Evolutionary conservation across 2,797 vertebrate species (phyloP).

Genomic region (Holocentrus rufus): DNA sequence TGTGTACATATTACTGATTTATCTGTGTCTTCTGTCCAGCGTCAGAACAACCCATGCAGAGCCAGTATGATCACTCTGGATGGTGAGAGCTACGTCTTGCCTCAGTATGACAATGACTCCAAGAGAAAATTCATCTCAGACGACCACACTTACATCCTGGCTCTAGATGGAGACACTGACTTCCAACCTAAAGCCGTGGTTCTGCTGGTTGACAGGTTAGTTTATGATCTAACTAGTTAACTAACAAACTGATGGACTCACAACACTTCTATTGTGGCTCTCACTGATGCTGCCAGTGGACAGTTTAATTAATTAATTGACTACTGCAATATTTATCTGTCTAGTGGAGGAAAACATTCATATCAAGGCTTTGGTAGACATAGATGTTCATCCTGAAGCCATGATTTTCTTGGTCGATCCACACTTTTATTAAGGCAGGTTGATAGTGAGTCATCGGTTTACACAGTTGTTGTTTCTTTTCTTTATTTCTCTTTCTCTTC

Average conservation of each 20-base stretch:
- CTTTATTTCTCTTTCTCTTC: too few species aligned
- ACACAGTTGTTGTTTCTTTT: too few species aligned
- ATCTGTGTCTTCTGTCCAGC: constrained; percentile 54
- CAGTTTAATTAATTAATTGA: not conserved
- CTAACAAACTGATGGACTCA: not conserved
- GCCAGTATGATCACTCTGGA: constrained; percentile 79
- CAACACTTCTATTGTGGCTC: not conserved
- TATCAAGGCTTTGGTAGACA: not conserved
- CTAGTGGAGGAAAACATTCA: not conserved
- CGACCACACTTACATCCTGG: constrained; percentile 83
- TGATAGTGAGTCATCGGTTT: too few species aligned
- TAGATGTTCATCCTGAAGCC: not conserved
- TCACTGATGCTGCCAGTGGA: not conserved
- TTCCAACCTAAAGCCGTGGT: constrained; percentile 85
- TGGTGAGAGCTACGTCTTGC: constrained; percentile 72
- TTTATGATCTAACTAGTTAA: too few species aligned
- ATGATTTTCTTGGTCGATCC: not conserved
- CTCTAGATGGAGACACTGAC: constrained; percentile 87
- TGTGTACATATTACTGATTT: constrained; percentile 6
- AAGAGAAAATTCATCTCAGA: constrained; percentile 82
- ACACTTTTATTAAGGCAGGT: not conserved
- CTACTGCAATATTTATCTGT: too few species aligned
- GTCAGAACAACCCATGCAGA: constrained; percentile 68
- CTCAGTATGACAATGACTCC: constrained; percentile 75
- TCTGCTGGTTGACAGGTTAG: constrained; percentile 83